Evolutionary conservation across 2,113 vertebrate genomes (phyloP), one percentile per base, ranked within the genome.

Genomic region (Aplodontia rufa): DNA sequence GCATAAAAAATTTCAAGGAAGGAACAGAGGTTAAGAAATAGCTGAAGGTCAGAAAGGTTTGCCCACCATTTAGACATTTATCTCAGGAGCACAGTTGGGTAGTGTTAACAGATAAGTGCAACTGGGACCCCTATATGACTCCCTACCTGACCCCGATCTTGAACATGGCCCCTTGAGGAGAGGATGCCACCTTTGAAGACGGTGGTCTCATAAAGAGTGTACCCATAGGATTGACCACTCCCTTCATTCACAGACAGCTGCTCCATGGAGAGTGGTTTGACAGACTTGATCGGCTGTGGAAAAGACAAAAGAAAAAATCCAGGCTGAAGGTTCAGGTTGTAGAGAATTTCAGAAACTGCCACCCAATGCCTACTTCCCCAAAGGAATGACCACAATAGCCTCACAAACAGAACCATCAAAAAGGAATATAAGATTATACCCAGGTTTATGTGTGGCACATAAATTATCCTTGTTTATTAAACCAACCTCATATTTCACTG

Each of bases 261-360:
- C 98, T 99, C 99, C 99, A 99, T 99, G 97, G 98, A 99, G 14
- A 99, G 32, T 1, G 99, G 99, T 26, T 92, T 85, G n/a, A 88
- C 35, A 5, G 99, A 99, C 74, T 96, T 98, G n/a, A 99, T 79
- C 8, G 99, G 98, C 99, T 99, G 96, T 37, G n/a, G 17, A 16
- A 72, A 14, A 78, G 55, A 94, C 4, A 68, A 22, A 8, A 74
- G 37, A 1, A 22, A 49, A 74, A 22, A 28, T 14, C 5, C 32
- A 53, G 49, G 75, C 4, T 68, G 45, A 66, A 69, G 2, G 3
- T 47, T 69, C 40, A 66, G 28, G 30, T 2, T 88, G 17, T 42
- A 86, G 5, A 75, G 37, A 58, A 81, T n/a, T 20, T 91, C 69
- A 80, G 42, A 91, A 80, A 82, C 11, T 5, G 16, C 30, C 5